A percentile compares a stretch with the other conserved stretches of the same genome.
Conservation (phyloP, 92 coral and sea anemone species). For the Phenganax marumi region DNA sequence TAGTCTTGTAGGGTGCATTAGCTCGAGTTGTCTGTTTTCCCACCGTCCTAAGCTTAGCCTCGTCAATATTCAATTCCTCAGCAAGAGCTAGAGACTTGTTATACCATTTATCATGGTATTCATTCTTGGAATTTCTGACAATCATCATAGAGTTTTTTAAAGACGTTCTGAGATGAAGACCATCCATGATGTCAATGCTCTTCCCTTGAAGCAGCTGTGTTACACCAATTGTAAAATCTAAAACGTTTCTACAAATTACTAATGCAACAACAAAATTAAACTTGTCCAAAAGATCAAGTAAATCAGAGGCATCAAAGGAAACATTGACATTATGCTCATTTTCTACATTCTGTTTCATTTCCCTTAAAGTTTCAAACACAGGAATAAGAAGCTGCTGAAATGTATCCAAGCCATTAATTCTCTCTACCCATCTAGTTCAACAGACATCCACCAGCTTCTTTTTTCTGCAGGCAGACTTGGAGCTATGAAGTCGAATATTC, state of each 20-base stretch:
- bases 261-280: too few species aligned
- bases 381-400: not conserved
- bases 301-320: too few species aligned
- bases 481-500: slow-evolving; percentile 5
- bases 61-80: not conserved
- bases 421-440: not conserved
- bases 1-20: not conserved
- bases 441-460: not conserved
- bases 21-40: not conserved
- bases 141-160: too few species aligned
- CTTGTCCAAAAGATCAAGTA: too few species aligned
- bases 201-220: too few species aligned
- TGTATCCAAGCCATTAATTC: not conserved
- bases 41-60: not conserved
- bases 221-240: too few species aligned
- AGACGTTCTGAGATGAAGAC: too few species aligned
- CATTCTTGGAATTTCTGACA: too few species aligned
- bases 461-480: not conserved
- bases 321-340: too few species aligned
- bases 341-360: not conserved
- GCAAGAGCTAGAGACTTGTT: not conserved
- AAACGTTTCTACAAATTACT: too few species aligned
- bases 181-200: too few species aligned
- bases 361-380: not conserved
- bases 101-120: not conserved